Evolutionary conservation across 2,888 invertebrate species (phyloP).

Genomic region (Amorpha juglandis): DNA sequence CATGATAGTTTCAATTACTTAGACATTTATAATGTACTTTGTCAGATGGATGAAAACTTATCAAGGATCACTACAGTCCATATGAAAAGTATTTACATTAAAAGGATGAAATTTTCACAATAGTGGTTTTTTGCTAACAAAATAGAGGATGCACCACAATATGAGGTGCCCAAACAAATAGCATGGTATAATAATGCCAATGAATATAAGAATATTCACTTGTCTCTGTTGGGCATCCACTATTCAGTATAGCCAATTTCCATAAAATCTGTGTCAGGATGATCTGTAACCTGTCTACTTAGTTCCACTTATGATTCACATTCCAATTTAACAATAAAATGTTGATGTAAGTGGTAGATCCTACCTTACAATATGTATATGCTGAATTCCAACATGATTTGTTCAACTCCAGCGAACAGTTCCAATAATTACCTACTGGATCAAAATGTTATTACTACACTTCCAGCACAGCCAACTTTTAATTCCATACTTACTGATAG

Average conservation of each 20-base stretch:
- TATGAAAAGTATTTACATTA: conserved; percentile 45
- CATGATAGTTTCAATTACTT: conserved; percentile 62
- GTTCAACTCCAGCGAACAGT: conserved; percentile 7
- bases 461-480: conserved; percentile 72
- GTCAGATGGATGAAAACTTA: conserved; percentile 44
- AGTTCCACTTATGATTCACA: neutral
- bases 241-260: neutral
- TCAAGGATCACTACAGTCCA: conserved; percentile 39
- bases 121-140: neutral
- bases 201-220: too few species aligned
- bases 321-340: conserved; percentile 42
- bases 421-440: conserved; percentile 7
- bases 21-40: conserved; percentile 65
- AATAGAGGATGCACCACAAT: neutral
- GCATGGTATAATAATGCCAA: neutral
- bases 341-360: conserved; percentile 26
- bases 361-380: conserved; percentile 26
- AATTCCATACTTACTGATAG: conserved; percentile 63
- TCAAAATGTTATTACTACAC: conserved; percentile 39
- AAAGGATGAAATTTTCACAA: neutral
- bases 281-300: conserved; percentile 15
- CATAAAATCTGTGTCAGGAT: neutral
- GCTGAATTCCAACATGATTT: conserved; percentile 24
- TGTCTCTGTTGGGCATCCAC: neutral
- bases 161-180: neutral